A percentile compares a stretch with the other conserved stretches of the same genome.
Conservation (phyloP, 2,113 vertebrate species). For the Axis porcinus region DNA sequence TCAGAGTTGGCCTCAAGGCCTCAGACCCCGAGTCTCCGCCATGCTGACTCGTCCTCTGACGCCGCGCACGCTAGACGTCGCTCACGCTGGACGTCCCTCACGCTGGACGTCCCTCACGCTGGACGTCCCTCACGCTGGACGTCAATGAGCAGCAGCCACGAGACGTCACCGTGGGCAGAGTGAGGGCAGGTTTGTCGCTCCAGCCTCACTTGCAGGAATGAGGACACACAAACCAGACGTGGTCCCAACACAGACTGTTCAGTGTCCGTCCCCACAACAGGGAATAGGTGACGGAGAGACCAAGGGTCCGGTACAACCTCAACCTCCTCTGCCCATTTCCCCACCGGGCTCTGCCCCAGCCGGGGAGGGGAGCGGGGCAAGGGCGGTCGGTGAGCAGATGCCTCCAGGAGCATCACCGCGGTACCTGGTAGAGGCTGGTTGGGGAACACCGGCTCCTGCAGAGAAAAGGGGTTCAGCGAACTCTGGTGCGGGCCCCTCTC, state of each 20-base stretch:
- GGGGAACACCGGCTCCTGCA: too few species aligned
- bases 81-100: background rate
- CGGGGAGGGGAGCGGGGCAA: rapidly evolving
- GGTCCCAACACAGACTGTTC: rapidly evolving
- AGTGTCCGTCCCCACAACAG: rapidly evolving
- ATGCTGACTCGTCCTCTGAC: rapidly evolving
- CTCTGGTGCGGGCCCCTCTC: too few species aligned
- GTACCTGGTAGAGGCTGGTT: background rate
- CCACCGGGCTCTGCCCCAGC: rapidly evolving
- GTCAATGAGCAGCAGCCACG: too few species aligned
- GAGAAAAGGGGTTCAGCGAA: background rate
- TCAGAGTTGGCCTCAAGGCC: background rate
- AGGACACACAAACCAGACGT: background rate
- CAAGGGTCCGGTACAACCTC: background rate
- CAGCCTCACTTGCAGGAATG: background rate
- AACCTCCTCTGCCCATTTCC: rapidly evolving
- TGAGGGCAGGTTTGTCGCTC: rapidly evolving
- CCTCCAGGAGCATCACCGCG: rapidly evolving
- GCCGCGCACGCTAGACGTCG: too few species aligned
- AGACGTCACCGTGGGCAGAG: rapidly evolving
- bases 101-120: too few species aligned
- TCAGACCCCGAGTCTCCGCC: rapidly evolving
- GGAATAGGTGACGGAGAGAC: background rate
- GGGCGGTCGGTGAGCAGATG: background rate
- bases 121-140: background rate